phyloP scores from a whole-genome alignment of 2,113 vertebrate genomes.

The Peromyscus polionotus region DNA sequence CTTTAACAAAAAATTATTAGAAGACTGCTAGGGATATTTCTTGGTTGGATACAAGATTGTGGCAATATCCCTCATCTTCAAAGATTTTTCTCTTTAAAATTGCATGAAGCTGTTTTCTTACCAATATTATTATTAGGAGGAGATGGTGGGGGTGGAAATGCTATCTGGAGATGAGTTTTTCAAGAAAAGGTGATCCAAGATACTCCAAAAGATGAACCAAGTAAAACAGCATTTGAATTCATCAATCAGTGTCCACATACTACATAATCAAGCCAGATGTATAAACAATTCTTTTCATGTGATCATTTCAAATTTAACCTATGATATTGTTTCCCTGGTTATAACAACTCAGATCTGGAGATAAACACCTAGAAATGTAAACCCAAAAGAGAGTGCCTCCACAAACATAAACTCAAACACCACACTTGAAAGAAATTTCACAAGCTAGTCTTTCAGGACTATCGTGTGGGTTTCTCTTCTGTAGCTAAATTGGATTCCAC shows the following conservation, averaged over 20 bases:
- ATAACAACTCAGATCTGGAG: constrained; percentile 32
- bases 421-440: not conserved
- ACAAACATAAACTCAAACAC: not conserved
- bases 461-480: not conserved
- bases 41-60: constrained; percentile 59
- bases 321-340: constrained; percentile 2
- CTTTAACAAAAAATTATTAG: constrained; percentile 43
- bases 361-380: constrained; percentile 5
- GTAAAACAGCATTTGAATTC: constrained; percentile 49
- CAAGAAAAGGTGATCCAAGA: constrained; percentile 70
- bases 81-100: constrained; percentile 47
- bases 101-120: constrained; percentile 75
- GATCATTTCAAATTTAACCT: constrained; percentile 12
- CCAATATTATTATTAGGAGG: constrained; percentile 71
- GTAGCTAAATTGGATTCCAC: constrained; percentile 64
- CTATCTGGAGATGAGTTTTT: constrained; percentile 76
- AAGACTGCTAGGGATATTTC: not conserved
- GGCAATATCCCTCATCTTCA: constrained; percentile 53
- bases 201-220: constrained; percentile 47
- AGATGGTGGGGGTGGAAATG: constrained; percentile 68
- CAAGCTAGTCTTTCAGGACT: not conserved
- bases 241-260: not conserved
- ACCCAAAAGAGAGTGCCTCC: not conserved
- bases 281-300: constrained; percentile 23
- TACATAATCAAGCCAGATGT: not conserved